These are phyloP conservation scores for Coptodon bakossiorum DNA, from an alignment of 2,113 vertebrate genomes.

Conservation along the genomic window DNA sequence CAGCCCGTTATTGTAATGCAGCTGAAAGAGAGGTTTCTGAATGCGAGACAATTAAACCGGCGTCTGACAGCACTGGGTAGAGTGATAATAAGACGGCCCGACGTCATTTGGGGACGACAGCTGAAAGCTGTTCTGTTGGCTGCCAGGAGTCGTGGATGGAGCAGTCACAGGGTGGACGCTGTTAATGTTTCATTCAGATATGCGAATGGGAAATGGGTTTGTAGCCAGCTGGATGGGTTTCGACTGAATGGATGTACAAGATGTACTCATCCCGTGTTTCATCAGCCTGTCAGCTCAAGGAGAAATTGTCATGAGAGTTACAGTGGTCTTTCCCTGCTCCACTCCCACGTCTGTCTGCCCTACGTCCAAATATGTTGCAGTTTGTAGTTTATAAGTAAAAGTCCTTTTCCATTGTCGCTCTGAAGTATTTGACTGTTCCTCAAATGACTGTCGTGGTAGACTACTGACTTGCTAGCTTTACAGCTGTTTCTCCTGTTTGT, in stretches of 20 bases:
- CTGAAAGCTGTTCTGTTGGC: constrained; percentile 8
- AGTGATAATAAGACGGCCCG: not conserved
- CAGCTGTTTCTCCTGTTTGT: not conserved
- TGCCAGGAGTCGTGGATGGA: constrained; percentile 10
- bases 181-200: constrained; percentile 10
- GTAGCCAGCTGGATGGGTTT: not conserved
- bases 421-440: not conserved
- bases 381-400: not conserved
- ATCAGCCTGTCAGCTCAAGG: not conserved
- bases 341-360: not conserved
- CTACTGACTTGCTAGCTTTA: not conserved
- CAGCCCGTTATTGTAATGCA: not conserved
- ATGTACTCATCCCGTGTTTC: not conserved
- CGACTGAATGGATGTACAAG: not conserved
- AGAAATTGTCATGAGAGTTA: not conserved
- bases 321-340: not conserved
- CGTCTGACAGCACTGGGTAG: not conserved
- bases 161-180: not conserved
- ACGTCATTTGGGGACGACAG: not conserved
- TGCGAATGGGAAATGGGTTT: not conserved
- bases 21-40: not conserved
- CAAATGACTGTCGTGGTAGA: not conserved
- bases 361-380: not conserved
- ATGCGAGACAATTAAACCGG: constrained; percentile 10
- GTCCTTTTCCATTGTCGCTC: not conserved